Base-by-base conservation (phyloP, 2,888 invertebrate species). In the Dyspetes luteomarginatus region DNA sequence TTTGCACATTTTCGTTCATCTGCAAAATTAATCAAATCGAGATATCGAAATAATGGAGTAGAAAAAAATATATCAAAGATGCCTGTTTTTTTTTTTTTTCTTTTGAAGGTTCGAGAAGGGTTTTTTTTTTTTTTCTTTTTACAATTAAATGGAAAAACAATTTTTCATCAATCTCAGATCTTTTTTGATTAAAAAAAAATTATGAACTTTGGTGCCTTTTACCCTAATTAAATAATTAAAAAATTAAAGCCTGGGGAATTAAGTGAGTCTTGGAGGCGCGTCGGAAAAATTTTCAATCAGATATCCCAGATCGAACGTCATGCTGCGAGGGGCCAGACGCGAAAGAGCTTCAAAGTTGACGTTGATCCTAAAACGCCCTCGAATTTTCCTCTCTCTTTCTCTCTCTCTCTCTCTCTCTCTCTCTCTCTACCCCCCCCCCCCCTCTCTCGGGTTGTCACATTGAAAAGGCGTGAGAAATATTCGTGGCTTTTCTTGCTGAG, bases 401-500 rank as follows among this genome's bases (percentile, higher is more conserved):
- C n/a, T n/a, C n/a, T n/a, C n/a, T n/a, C n/a, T n/a, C n/a, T n/a
- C n/a, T n/a, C n/a, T n/a, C n/a, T n/a, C n/a, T n/a, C n/a, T n/a
- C n/a, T n/a, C n/a, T n/a, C n/a, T n/a, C n/a, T 41, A 22, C 24
- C 1, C 2, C 62, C 7, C 0, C 17, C 3, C 67, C 0, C 4
- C 28, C 28, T 17, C 5, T 4, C 15, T 17, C 9, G 12, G 7
- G 7, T 4, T 7, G n/a, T 24, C 3, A 36, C 7, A 36, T 24
- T 48, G 24, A 58, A 62, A n/a, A 73, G 45, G 19, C 58, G 72
- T 62, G 64, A 50, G 62, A 52, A 50, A 60, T 36, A 45, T 75
- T 15, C 48, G 26, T n/a, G 15, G 12, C 82, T 81, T 82, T 88
- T 84, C 62, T 77, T 78, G 86, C 83, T 84, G 82, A 82, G 80